Evolutionary conservation across 2,797 vertebrate species (phyloP), one percentile per base, ranked within the genome.

Genomic region (Phyllotis vaccarum): DNA sequence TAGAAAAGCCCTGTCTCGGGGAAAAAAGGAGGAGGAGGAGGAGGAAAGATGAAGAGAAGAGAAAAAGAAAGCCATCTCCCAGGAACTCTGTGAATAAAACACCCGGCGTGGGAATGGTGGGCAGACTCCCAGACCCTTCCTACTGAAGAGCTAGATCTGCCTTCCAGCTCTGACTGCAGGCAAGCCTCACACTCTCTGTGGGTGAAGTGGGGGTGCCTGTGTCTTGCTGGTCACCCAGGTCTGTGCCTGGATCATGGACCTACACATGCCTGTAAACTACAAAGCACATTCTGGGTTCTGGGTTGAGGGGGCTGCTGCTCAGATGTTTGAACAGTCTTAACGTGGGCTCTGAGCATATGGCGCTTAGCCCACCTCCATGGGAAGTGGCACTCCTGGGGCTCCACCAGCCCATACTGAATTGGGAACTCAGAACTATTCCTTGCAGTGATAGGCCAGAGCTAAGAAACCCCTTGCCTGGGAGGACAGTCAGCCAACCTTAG

Each of bases 331-430:
- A 94, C 95, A 96, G 95, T 81, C 86, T 89, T 80, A 16, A 54
- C 7, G 95, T 91, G 95, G 95, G 96, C 79, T 93, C 12, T 0
- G 81, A 95, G 95, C 95, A 95, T 83, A 95, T 83, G 97, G 95
- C 49, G 22, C 90, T n/a, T 17, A 66, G 6, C 76, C 86, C 90
- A 58, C 86, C 88, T 80, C 91, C 83, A 0, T 1, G n/a, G n/a
- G 81, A 85, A 83, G 16, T 34, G 72, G 95, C 80, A 58, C 85
- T 90, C 68, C 37, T 3, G 0, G 78, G 81, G 54, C 16, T 80
- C 94, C 12, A 60, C 70, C 46, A 88, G 75, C 82, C 78, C 49
- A 8, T 75, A 21, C 43, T 88, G 91, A 74, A 40, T 11, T 83
- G 86, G 94, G 92, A 94, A 96, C 86, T 64, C 86, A 93, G 68